Evolutionary conservation across 2,888 invertebrate species (phyloP).

Genomic region (Diaprepes abbreviatus): DNA sequence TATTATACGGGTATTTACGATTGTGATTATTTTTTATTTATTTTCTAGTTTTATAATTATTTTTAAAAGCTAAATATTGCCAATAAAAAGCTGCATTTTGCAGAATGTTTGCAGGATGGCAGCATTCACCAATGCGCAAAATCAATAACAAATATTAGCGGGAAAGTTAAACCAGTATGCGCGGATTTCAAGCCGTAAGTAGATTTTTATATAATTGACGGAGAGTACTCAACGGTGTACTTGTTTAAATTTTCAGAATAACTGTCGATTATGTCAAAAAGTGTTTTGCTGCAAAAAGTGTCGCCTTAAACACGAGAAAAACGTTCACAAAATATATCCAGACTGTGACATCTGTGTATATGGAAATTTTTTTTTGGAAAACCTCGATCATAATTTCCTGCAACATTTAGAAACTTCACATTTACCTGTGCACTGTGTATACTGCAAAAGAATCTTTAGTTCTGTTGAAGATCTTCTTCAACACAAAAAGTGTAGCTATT

Average conservation of each 20-base stretch:
- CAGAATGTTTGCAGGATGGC: conserved; percentile 12
- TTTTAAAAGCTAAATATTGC: neutral
- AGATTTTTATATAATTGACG: conserved; percentile 6
- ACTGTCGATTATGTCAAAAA: conserved; percentile 60
- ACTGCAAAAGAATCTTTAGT: conserved; percentile 57
- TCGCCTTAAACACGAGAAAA: conserved; percentile 59
- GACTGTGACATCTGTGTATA: conserved; percentile 62
- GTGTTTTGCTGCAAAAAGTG: conserved; percentile 62
- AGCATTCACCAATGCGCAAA: conserved; percentile 11
- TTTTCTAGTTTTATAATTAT: neutral
- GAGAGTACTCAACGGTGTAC: neutral
- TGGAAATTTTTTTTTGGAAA: conserved; percentile 54
- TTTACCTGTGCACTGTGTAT: conserved; percentile 60
- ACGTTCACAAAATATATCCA: conserved; percentile 56
- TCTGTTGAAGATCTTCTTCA: conserved; percentile 55
- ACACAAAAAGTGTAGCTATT: conserved; percentile 55
- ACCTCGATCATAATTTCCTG: conserved; percentile 51
- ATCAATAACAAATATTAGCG: conserved; percentile 24
- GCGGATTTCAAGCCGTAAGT: conserved; percentile 29
- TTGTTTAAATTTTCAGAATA: conserved; percentile 57
- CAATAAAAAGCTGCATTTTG: neutral
- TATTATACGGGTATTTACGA: neutral
- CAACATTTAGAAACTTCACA: conserved; percentile 58
- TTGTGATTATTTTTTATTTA: neutral
- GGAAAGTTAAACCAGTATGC: conserved; percentile 32